Evolutionary conservation across 1,140 invertebrate genomes (phyloP), one percentile per base, ranked within the genome.

Genomic region (Diachasma alloeum): DNA sequence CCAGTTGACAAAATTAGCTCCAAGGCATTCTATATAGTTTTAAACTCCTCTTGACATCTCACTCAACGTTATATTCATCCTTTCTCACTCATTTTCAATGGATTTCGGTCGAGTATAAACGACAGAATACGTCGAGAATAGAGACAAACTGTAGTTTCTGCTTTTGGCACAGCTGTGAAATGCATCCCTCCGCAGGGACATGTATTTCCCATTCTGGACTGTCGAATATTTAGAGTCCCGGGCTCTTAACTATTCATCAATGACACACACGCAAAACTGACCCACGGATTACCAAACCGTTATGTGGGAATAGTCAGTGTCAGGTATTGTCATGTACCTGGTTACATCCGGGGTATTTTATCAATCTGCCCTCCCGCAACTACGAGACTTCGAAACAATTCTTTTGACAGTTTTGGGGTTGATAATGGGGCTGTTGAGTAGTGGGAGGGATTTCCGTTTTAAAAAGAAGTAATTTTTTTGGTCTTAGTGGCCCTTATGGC

Each of bases 171-270:
- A 26, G 59, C 24, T 63, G 59, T 24, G 24, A 15, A 63, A 19
- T n/a, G 5, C 19, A 26, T 13, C 59, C 59, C 19, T 26, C 59
- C 24, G 5, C 11, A 0, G 59, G 59, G 59, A 63, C 19, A 63
- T 63, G 59, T 10, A 63, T 63, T 63, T 63, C 24, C 59, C 59
- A 63, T 26, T 63, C 59, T 63, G 19, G 24, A 63, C 59, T 26
- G 19, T 63, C 19, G 59, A 63, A 63, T 63, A 63, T 63, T 63
- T 26, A 63, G 59, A 26, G 59, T 63, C 31, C 4, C 48, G 48
- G 48, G 48, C 48, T 56, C 48, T 56, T 56, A 56, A 56, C 48
- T 56, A 56, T 56, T 56, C 48, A 56, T 56, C 48, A 56, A 56
- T 56, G 48, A 19, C 48, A 56, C 48, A 56, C 48, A 15, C 39